Base-by-base conservation (phyloP, 2,113 vertebrate genomes). In the Plectropomus leopardus region DNA sequence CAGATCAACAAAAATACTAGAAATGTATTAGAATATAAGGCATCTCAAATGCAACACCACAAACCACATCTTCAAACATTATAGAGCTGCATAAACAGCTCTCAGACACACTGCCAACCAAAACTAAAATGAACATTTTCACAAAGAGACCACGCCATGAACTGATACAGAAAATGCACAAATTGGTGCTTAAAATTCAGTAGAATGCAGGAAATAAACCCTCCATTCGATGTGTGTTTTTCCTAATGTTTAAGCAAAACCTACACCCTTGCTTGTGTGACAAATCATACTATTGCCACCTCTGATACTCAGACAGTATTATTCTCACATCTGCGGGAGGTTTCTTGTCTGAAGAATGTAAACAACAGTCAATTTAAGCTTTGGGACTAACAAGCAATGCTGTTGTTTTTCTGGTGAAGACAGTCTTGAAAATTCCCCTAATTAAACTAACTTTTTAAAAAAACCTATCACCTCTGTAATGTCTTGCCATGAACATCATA, bases 371-470 rank as follows among this genome's bases (percentile, higher is more conserved):
- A 24, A 57, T 40, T 32, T 7, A 30, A 54, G 17, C 47, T 13
- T 60, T 14, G 23, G 6, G 19, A 21, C 13, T 9, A 61, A 73
- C 4, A 16, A 53, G 23, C 47, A 30, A 16, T 10, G 11, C 23
- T 28, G 32, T 40, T 53, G 16, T 28, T 44, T 65, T 19, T 45
- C 17, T 0, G 8, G 1, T 19, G 7, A 51, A 24, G 21, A 32
- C 24, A 13, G 16, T 21, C 2, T 13, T 7, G n/a, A 58, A 58
- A 61, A 74, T 60, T 1, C 28, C 7, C 28, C 45, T 61, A 23
- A 64, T 70, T 76, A 61, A 63, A 76, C 5, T 15, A n/a, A 54
- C 23, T 50, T 68, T 66, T 45, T 5, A 8, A 40, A 71, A n/a
- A 28, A n/a, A n/a, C n/a, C n/a, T 34, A 65, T 71, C 13, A 72